Evolutionary conservation across 2,888 invertebrate species (phyloP), one percentile per base, ranked within the genome.

Genomic region (Ochlodes sylvanus): DNA sequence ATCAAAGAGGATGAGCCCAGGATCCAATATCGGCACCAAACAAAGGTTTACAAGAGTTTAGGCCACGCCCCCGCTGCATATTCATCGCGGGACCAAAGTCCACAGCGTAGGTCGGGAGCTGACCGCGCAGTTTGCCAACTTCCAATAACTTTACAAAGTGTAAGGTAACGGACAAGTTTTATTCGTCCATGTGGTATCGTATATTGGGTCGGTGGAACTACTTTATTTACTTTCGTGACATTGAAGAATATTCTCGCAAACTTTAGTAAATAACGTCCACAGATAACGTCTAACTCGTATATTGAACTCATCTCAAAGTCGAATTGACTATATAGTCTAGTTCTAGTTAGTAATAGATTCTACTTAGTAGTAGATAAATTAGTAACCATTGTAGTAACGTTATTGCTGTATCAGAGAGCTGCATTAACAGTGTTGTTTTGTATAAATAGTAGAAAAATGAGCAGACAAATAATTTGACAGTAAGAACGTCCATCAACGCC

Each of bases 31-130:
- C 86, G 90, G 80, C 69, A 79, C 77, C 89, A 87, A 89, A 91
- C 91, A 92, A 91, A 91, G 91, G 88, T 89, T 89, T 89, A 92
- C 92, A 91, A 90, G 92, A 92, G 92, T 92, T 92, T 87, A 84
- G 85, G 83, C 78, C 85, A 85, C 91, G 88, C 92, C 92, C 86
- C 77, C 83, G 79, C 88, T 92, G 90, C 92, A 92, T 92, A 92
- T 92, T 92, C 92, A 92, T 88, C 87, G 84, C 76, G 82, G 85
- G 81, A 72, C 82, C 73, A 83, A 75, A 85, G 86, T 87, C 87
- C 87, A 88, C 86, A 86, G 63, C 42, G 44, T 71, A 70, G 68
- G 21, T 47, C 73, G 68, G 75, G 77, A 77, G 77, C 69, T 64
- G 58, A 69, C 69, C 70, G 68, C 60, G 17, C 7, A 38, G 9